Base-by-base conservation (phyloP, 2,888 invertebrate species). In the Lithodes maja region DNA sequence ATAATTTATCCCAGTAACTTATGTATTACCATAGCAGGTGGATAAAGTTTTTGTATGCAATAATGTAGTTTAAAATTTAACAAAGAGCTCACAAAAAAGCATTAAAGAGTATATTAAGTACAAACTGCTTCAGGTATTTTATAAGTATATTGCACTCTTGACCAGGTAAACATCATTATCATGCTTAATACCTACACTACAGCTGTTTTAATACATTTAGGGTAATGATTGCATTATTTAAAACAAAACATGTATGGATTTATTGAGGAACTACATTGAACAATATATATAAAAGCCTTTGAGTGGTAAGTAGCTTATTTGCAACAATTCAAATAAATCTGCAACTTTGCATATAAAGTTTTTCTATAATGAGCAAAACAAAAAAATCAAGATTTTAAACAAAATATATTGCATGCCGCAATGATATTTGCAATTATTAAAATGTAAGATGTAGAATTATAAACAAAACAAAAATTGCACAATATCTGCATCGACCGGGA, bases 91-190 rank as follows among this genome's bases (percentile, higher is more conserved):
- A 78, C 78, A 78, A 5, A 61, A 71, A 71, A 71, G 71, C 71
- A 71, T 71, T 12, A 61, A 7, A 61, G 5, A 7, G n/a, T 71
- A 79, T 79, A 33, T 85, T 86, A 86, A 86, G 86, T 86, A 86
- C 86, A 55, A 33, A 86, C n/a, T 81, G 81, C 69, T 69, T 55
- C 54, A 75, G 74, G 53, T 79, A 74, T 49, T 81, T 71, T 80
- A 86, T 74, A 81, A 86, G 81, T 81, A 81, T 86, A 86, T 86
- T 86, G 86, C 86, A 86, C 86, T 74, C 53, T 81, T 81, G 71
- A 86, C 81, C 86, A 81, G 81, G 69, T 74, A 75, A 81, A 81
- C 75, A 82, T 61, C 74, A 77, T 81, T 49, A 86, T 86, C 61
- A 80, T 85, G 78, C 61, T 49, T 54, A 61, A 49, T 71, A 49